Evolutionary conservation across 2,113 vertebrate genomes (phyloP).

Genomic region (Pomatorhinus ruficollis): DNA sequence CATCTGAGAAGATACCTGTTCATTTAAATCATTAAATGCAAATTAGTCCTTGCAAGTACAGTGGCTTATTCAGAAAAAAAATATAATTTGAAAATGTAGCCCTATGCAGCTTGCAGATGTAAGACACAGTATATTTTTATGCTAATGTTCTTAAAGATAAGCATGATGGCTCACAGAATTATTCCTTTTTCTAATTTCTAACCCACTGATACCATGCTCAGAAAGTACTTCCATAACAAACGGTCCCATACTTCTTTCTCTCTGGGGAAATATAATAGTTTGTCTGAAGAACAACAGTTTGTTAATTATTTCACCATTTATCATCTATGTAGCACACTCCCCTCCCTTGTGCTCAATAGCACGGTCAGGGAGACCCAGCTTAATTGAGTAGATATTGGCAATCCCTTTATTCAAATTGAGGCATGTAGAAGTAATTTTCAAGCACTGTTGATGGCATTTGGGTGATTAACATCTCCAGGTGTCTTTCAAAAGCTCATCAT

Average conservation of each 20-base stretch:
- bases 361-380: background rate
- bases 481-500: background rate
- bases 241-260: background rate
- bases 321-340: background rate
- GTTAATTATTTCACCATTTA: background rate
- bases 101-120: background rate
- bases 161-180: background rate
- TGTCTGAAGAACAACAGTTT: background rate
- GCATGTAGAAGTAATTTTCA: background rate
- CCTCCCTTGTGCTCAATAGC: background rate
- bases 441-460: background rate
- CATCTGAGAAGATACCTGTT: background rate
- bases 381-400: conserved; percentile 8
- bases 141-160: background rate
- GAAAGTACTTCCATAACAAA: background rate
- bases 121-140: background rate
- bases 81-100: background rate
- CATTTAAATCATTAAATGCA: background rate
- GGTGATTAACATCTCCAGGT: background rate
- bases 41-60: background rate
- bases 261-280: background rate
- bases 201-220: background rate
- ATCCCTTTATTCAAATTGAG: background rate
- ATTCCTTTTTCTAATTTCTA: background rate
- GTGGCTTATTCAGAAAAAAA: background rate